Base-by-base conservation (phyloP, 2,113 vertebrate genomes). In the Prinia subflava region DNA sequence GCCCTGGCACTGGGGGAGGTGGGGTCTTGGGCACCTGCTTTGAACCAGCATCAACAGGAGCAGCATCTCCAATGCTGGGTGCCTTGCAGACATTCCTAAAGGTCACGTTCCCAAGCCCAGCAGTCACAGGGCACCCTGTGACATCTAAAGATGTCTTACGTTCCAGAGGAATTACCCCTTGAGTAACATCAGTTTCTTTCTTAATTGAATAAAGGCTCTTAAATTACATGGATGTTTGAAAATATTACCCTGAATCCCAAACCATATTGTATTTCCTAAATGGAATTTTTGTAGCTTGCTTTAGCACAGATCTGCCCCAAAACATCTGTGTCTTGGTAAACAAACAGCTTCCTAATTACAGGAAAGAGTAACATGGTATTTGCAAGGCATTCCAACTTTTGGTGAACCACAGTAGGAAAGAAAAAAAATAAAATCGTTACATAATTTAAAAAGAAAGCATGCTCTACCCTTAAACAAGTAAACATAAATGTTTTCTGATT, bases 61-160 rank as follows among this genome's bases (percentile, higher is more conserved):
- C 69, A 57, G 23, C 37, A 33, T 47, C 37, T 69, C 57, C 83
- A 75, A 1, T 0, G 0, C 56, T 41, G 39, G 17, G n/a, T 64
- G n/a, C 27, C 44, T 65, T 65, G 33, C 62, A 63, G 46, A 39
- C 28, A 7, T 50, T 87, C n/a, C 50, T 57, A 28, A 37, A 74
- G 22, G 59, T 79, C 50, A 21, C 3, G 0, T 42, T 63, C 55
- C 52, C 22, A 41, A 77, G 49, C 4, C 1, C 37, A 76, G 44
- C 19, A n/a, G 37, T 65, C 91, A 57, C 6, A 0, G 33, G 70
- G 53, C 0, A 0, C 59, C n/a, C n/a, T n/a, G n/a, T n/a, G n/a
- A n/a, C n/a, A n/a, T 17, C 68, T 77, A 18, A 85, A 69, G n/a
- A 23, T 69, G 19, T 39, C 81, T 83, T 65, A 25, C 8, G 15